These are phyloP conservation scores for Enteromius paludinosus DNA, from an alignment of 2,797 vertebrate genomes.

Conservation along the genomic window DNA sequence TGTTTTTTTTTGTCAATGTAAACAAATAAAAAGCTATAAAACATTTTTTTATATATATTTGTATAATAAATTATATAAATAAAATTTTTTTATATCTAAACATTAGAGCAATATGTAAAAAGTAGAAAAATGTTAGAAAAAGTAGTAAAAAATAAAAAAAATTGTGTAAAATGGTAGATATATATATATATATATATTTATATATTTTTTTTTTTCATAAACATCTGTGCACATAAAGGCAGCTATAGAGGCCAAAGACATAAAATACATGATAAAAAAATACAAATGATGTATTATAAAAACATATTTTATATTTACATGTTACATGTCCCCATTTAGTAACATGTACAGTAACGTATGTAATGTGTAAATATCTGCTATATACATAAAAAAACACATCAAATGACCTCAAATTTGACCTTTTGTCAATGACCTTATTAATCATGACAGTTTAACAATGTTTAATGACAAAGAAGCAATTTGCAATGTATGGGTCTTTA, in stretches of 20 bases:
- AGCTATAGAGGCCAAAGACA: no score
- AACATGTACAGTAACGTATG: background rate
- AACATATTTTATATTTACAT: background rate
- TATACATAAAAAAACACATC: background rate
- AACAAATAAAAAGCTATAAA: background rate
- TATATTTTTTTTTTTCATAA: no score
- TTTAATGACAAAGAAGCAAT: background rate
- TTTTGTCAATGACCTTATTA: constrained; percentile 3
- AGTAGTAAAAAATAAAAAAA: no score
- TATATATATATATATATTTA: no score
- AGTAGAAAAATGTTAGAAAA: no score
- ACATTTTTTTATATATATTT: background rate
- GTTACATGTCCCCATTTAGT: no score
- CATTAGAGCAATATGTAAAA: background rate
- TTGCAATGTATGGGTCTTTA: background rate
- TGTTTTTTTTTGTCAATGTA: background rate
- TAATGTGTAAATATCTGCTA: background rate
- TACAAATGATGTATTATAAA: no score
- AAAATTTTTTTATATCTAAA: background rate
- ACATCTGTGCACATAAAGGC: no score
- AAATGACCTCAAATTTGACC: background rate
- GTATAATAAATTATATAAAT: background rate
- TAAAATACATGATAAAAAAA: no score
- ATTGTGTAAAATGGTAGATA: no score
- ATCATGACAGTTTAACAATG: background rate